These are phyloP conservation scores for Chaunax sp. DNA, from an alignment of 2,797 vertebrate species.

Conservation along the genomic window DNA sequence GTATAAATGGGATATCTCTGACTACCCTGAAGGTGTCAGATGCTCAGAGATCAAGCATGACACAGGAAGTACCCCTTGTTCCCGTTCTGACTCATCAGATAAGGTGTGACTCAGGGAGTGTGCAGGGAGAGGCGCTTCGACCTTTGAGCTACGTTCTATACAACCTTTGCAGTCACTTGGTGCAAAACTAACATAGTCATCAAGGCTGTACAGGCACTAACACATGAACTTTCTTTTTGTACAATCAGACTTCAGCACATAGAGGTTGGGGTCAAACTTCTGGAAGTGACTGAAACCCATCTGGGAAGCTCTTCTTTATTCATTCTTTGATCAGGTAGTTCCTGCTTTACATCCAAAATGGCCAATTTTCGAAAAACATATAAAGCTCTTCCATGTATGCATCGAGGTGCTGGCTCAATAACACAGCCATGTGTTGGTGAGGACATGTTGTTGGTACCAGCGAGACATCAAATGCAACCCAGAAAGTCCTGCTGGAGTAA, in stretches of 20 bases:
- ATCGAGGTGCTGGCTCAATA: too few relatives aligned
- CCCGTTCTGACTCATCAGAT: conserved; percentile 38
- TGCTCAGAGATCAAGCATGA: conserved; percentile 10
- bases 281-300: too few relatives aligned
- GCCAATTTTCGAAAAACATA: neutral
- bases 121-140: conserved; percentile 43
- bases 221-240: neutral
- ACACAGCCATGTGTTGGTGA: too few relatives aligned
- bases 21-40: neutral
- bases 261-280: too few relatives aligned
- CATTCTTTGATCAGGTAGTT: neutral
- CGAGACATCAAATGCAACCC: too few relatives aligned
- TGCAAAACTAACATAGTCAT: neutral
- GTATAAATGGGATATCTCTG: neutral
- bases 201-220: neutral
- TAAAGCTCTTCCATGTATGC: neutral
- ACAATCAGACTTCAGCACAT: neutral
- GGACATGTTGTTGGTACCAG: too few relatives aligned
- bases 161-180: conserved; percentile 27
- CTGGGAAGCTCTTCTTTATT: too few relatives aligned
- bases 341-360: neutral
- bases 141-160: conserved; percentile 53
- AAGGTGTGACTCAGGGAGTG: conserved; percentile 17
- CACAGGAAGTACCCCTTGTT: neutral
- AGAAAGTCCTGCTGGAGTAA: too few relatives aligned